Evolutionary conservation across 1,140 invertebrate species (phyloP), one percentile per base, ranked within the genome.

Genomic region (Bradynema listronoti): DNA sequence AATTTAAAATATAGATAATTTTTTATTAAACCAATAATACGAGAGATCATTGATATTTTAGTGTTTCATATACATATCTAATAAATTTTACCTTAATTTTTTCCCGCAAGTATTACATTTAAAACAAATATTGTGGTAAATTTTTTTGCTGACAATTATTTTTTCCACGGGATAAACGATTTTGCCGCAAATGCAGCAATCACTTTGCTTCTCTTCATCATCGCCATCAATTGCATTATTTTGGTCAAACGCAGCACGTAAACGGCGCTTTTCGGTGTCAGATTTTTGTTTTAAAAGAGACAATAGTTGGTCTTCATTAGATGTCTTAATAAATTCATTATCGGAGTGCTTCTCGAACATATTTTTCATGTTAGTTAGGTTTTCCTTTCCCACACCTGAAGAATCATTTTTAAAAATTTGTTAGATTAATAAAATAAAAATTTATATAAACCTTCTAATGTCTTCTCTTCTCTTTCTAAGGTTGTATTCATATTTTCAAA

Each of bases 131-230:
- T 72, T 71, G 49, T 79, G 78, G 57, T 79, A 79, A 9, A 75
- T 41, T 43, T 68, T 58, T 51, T 79, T 80, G 46, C 74, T 71
- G 27, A 68, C 73, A 32, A 73, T 50, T 29, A 80, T 51, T 51
- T 65, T 69, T 39, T 79, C 78, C 41, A 79, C 76, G 11, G 72
- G 71, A 65, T 79, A 79, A 22, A 79, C 78, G 30, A 66, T 69
- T 50, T 79, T 79, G 30, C 53, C 62, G 56, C 78, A 79, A 42
- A 73, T 68, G 32, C 55, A 54, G 59, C 78, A 79, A 32, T 77
- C 68, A 22, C 73, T 73, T 29, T 65, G 65, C 14, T 49, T 57
- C 34, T 77, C 74, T 29, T 77, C 34, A 0, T 45, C 34, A 42
- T 63, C 32, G 9, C 0, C 6, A 14, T 4, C 19, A n/a, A 14